phyloP scores from a whole-genome alignment of 1,140 invertebrate genomes.

The Atta colombica region DNA sequence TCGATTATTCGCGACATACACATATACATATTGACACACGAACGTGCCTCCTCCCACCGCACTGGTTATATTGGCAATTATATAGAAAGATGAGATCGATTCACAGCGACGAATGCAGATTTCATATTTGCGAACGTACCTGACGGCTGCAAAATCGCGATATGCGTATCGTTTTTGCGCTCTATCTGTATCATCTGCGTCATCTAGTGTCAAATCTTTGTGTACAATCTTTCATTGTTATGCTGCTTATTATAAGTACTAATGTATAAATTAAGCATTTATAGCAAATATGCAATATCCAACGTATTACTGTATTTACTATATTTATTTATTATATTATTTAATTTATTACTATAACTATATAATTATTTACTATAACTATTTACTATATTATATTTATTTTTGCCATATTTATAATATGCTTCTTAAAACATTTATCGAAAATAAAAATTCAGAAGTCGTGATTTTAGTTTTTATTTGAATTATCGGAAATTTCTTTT shows the following conservation, averaged over 20 bases:
- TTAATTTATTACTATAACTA: too few relatives aligned
- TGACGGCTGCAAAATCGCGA: constrained; percentile 4
- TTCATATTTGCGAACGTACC: constrained; percentile 22
- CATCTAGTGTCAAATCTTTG: too few relatives aligned
- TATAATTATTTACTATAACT: too few relatives aligned
- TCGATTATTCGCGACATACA: constrained; percentile 36
- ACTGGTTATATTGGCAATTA: constrained; percentile 55
- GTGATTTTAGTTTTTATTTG: background rate
- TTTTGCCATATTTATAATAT: background rate
- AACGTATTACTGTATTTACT: too few relatives aligned
- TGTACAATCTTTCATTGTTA: background rate
- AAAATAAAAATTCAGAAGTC: background rate
- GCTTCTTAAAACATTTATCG: background rate
- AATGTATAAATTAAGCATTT: background rate
- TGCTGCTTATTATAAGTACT: background rate
- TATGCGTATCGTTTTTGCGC: constrained; percentile 18
- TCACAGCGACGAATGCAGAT: constrained; percentile 50
- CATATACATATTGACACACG: background rate
- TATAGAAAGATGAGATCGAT: constrained; percentile 57
- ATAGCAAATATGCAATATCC: background rate
- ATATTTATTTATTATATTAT: too few relatives aligned
- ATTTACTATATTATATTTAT: background rate
- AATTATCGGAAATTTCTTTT: background rate
- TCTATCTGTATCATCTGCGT: background rate
- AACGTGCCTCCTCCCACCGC: background rate